Evolutionary conservation across 2,888 invertebrate genomes (phyloP).

Genomic region (Tenthredo amoena): DNA sequence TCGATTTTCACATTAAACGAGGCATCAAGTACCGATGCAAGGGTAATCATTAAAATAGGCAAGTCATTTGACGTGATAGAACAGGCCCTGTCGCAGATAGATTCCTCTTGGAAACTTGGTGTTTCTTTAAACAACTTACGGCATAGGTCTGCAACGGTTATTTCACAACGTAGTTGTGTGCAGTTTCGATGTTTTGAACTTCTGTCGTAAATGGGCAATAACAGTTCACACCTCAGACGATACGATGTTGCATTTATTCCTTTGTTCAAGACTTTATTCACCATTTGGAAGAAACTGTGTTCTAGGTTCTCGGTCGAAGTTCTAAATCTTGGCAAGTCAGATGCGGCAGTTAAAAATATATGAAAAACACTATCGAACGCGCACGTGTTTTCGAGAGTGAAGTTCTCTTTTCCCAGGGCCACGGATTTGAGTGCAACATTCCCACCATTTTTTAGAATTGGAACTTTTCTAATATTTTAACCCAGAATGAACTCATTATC

Average conservation of each 20-base stretch:
- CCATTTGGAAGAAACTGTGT: not conserved
- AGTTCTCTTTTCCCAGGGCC: not conserved
- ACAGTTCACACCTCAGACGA: not conserved
- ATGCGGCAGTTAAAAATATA: not conserved
- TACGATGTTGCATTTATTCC: not conserved
- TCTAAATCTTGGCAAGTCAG: not conserved
- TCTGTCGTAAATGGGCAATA: not conserved
- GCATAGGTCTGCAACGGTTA: not conserved
- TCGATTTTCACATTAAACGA: not conserved
- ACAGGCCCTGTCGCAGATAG: not conserved
- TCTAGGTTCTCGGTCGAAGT: not conserved
- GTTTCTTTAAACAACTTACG: not conserved
- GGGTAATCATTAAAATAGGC: not conserved
- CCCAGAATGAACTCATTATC: not conserved
- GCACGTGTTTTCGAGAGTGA: not conserved
- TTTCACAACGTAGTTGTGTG: not conserved
- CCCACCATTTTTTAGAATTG: not conserved
- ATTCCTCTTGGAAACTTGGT: not conserved
- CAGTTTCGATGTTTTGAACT: not conserved
- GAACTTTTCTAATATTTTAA: not conserved
- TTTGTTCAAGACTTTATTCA: not conserved
- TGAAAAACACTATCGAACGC: not conserved
- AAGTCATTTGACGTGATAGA: not conserved
- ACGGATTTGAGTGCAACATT: not conserved
- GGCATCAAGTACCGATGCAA: not conserved